Conservation (phyloP, 2,888 invertebrate species). For the Chymomyza amoena region DNA sequence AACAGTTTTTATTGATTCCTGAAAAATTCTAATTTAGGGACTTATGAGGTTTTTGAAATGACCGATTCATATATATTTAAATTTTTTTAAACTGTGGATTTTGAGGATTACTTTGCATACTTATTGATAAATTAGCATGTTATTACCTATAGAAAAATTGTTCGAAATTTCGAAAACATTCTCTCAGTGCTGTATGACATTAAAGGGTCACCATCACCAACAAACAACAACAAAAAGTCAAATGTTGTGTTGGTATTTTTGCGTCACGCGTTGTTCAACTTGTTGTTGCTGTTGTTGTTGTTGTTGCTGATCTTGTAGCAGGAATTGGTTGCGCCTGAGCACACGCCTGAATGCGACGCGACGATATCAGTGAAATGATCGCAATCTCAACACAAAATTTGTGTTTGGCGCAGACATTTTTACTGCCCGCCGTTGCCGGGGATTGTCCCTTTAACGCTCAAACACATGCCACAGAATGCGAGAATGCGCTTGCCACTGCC, state of each 20-base stretch:
- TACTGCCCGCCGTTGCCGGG: slow-evolving; percentile 45
- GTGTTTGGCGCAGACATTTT: slow-evolving; percentile 72
- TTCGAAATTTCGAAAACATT: slow-evolving; percentile 2
- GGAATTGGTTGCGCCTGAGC: slow-evolving; percentile 64
- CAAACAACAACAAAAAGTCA: slow-evolving; percentile 50
- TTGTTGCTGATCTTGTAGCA: slow-evolving; percentile 21
- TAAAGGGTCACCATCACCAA: slow-evolving; percentile 47
- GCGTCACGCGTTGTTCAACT: slow-evolving; percentile 70
- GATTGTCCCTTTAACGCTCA: slow-evolving; percentile 28
- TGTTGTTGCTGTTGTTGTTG: slow-evolving; percentile 29
- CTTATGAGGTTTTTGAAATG: too few relatives aligned
- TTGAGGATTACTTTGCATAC: too few relatives aligned
- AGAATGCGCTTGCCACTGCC: slow-evolving; percentile 1
- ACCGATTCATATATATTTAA: too few relatives aligned
- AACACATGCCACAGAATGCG: slow-evolving; percentile 22
- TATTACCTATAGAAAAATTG: background rate
- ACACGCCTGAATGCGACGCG: slow-evolving; percentile 69
- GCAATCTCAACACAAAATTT: slow-evolving; percentile 72
- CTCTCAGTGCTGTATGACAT: slow-evolving; percentile 51
- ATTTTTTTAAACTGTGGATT: too few relatives aligned
- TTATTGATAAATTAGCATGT: too few relatives aligned
- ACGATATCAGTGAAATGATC: slow-evolving; percentile 71
- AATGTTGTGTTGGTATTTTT: slow-evolving; percentile 69
- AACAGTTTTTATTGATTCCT: too few relatives aligned
- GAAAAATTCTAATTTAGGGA: too few relatives aligned